Percentiles rank a stretch among this genome's conserved stretches.
phyloP scores from a whole-genome alignment of 2,888 invertebrate species.

The Schizotus pectinicornis region DNA sequence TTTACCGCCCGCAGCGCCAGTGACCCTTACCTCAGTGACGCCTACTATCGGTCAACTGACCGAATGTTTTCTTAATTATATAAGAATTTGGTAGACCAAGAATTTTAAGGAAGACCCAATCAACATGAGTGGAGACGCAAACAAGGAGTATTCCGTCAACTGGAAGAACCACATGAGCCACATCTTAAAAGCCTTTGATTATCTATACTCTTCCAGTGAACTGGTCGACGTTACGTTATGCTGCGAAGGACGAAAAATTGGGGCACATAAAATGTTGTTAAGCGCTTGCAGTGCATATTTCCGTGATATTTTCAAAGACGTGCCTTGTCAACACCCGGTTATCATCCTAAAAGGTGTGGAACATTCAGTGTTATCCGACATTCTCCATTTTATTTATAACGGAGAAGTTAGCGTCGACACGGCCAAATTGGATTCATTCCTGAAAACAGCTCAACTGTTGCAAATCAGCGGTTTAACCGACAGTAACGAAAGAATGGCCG shows the following conservation, averaged over 20 bases:
- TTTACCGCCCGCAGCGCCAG: too few relatives aligned
- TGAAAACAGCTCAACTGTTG: constrained; percentile 68
- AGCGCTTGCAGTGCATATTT: constrained; percentile 87
- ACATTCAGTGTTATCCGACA: constrained; percentile 67
- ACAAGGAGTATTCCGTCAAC: constrained; percentile 78
- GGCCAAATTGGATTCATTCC: constrained; percentile 67
- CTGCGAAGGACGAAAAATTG: constrained; percentile 83
- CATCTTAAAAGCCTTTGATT: constrained; percentile 81
- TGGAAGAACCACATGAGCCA: constrained; percentile 87
- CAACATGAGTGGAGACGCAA: constrained; percentile 26
- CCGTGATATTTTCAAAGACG: constrained; percentile 61
- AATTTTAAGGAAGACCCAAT: background rate
- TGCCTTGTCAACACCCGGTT: constrained; percentile 73
- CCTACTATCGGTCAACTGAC: background rate
- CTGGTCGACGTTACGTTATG: constrained; percentile 85
- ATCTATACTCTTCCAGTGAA: constrained; percentile 70
- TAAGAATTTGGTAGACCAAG: background rate
- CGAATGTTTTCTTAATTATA: constrained; percentile 12
- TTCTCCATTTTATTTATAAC: constrained; percentile 73
- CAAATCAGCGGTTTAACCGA: constrained; percentile 69
- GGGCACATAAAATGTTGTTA: constrained; percentile 83
- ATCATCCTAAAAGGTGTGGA: constrained; percentile 72
- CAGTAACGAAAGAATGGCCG: background rate
- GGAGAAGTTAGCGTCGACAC: constrained; percentile 73
- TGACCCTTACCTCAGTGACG: too few relatives aligned